These are phyloP conservation scores for Sprattus sprattus DNA, from an alignment of 2,113 vertebrate species.

Conservation along the genomic window DNA sequence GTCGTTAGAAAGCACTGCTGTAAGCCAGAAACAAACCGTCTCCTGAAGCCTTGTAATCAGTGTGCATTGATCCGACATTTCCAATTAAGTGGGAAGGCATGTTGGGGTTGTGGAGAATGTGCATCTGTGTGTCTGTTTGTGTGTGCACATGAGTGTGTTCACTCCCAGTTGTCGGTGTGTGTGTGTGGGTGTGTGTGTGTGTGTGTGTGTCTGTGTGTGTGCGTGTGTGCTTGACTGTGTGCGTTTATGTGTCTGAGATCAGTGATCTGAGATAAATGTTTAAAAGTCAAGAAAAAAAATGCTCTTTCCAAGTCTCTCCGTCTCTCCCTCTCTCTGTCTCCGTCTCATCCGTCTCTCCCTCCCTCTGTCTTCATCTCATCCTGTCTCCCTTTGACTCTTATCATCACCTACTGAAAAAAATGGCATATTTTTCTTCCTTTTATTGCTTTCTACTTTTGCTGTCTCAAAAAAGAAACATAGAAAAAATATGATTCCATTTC, in stretches of 20 bases:
- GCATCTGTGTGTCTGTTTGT: conserved; percentile 20
- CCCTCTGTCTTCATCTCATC: neutral
- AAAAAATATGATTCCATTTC: neutral
- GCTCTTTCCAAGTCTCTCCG: conserved; percentile 6
- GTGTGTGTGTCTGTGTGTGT: neutral
- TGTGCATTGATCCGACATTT: conserved; percentile 54
- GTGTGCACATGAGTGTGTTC: neutral
- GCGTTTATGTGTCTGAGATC: conserved; percentile 33
- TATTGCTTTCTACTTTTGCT: neutral
- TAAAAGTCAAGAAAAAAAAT: conserved; percentile 44
- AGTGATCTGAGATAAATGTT: conserved; percentile 51
- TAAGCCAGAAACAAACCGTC: conserved; percentile 49
- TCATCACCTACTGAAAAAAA: neutral
- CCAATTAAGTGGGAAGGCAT: conserved; percentile 50
- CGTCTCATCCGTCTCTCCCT: neutral
- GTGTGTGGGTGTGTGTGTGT: neutral
- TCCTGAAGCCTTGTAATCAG: conserved; percentile 50
- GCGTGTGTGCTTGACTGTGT: neutral
- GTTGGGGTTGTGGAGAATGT: conserved; percentile 40
- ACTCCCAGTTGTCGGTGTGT: neutral
- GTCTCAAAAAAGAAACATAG: neutral
- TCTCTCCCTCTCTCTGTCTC: conserved; percentile 2
- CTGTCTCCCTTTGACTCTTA: neutral
- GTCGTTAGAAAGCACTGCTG: conserved; percentile 17
- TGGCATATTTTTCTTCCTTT: neutral